phyloP scores from a whole-genome alignment of 2,888 invertebrate species.

The Monochamus alternatus region DNA sequence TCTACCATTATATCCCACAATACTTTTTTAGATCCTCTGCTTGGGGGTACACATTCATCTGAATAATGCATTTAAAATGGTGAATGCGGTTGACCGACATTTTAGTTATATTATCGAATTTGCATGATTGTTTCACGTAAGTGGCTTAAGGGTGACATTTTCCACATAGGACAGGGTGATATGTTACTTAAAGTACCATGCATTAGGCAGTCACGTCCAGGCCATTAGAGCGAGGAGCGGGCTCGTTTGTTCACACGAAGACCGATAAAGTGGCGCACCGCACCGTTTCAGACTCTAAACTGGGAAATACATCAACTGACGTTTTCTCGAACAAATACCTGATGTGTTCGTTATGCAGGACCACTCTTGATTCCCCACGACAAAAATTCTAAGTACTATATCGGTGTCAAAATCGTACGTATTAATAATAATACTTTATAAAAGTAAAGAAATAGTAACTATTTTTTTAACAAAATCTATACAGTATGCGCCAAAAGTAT shows the following conservation, averaged over 20 bases:
- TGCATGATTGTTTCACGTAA: slow-evolving; percentile 33
- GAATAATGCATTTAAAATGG: slow-evolving; percentile 17
- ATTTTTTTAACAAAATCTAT: too few species aligned
- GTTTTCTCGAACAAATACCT: slow-evolving; percentile 5
- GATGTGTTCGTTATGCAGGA: slow-evolving; percentile 5
- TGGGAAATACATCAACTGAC: slow-evolving; percentile 8
- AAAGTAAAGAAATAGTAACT: too few species aligned
- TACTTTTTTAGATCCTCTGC: too few species aligned
- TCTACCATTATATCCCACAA: too few species aligned
- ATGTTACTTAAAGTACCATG: slow-evolving; percentile 24
- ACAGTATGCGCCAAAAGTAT: too few species aligned
- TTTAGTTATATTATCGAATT: slow-evolving; percentile 22
- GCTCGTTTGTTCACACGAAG: slow-evolving; percentile 31
- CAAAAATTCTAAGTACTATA: too few species aligned
- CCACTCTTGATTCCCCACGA: not conserved
- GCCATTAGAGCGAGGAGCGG: slow-evolving; percentile 29
- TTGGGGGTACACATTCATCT: not conserved
- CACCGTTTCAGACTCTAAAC: slow-evolving; percentile 15
- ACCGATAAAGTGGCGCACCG: slow-evolving; percentile 31
- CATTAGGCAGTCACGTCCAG: slow-evolving; percentile 31
- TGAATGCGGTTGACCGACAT: slow-evolving; percentile 29
- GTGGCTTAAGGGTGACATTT: slow-evolving; percentile 29
- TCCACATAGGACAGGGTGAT: slow-evolving; percentile 23
- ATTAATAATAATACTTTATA: too few species aligned
- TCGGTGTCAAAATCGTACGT: too few species aligned